These are phyloP conservation scores for Silurus meridionalis DNA, from an alignment of 2,113 vertebrate species.

Conservation along the genomic window DNA sequence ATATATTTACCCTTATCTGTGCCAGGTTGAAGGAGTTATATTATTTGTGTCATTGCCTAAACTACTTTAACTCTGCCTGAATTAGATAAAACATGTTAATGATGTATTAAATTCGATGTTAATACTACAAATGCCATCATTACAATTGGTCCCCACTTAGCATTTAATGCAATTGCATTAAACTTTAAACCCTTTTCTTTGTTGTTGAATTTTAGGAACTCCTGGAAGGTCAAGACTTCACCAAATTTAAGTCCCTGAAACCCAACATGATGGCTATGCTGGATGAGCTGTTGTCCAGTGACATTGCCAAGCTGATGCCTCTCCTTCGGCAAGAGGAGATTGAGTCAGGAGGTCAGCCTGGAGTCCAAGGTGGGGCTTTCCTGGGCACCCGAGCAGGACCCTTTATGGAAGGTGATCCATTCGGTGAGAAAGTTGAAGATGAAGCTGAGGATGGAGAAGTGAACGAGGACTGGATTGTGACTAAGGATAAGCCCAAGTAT, in stretches of 20 bases:
- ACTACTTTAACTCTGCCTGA: neutral
- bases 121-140: neutral
- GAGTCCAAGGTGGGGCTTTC: conserved; percentile 87
- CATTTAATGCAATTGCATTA: neutral
- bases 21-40: neutral
- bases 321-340: conserved; percentile 88
- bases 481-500: conserved; percentile 91
- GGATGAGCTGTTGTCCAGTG: conserved; percentile 80
- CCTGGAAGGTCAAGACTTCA: conserved; percentile 85
- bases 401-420: conserved; percentile 80
- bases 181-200: neutral
- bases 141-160: neutral
- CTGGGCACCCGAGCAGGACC: conserved; percentile 82
- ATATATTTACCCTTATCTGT: neutral
- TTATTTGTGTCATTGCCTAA: neutral
- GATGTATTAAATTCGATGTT: neutral
- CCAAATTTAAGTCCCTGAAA: conserved; percentile 86
- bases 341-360: conserved; percentile 74
- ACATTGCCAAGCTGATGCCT: conserved; percentile 89
- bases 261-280: conserved; percentile 80
- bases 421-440: conserved; percentile 59
- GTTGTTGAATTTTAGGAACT: conserved; percentile 72
- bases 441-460: conserved; percentile 67
- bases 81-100: neutral
- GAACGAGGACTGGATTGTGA: conserved; percentile 87